These are phyloP conservation scores for Arnoldichthys spilopterus DNA, from an alignment of 2,797 vertebrate species.

Conservation along the genomic window DNA sequence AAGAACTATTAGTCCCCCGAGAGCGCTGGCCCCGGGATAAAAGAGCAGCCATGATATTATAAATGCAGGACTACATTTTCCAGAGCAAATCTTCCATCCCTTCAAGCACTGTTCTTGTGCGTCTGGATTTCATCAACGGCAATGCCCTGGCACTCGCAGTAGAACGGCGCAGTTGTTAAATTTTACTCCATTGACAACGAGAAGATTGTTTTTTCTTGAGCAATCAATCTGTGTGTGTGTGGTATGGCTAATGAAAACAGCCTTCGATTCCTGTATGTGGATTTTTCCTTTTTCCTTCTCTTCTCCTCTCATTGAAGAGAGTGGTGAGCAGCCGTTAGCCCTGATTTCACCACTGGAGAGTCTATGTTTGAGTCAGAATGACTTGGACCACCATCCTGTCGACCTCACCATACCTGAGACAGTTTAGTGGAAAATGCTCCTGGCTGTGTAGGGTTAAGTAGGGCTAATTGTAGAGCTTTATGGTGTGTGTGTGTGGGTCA, in stretches of 20 bases:
- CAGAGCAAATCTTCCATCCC: conserved; percentile 69
- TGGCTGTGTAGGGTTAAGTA: conserved; percentile 59
- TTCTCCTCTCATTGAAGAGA: conserved; percentile 26
- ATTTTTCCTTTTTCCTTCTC: conserved; percentile 20
- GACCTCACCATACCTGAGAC: conserved; percentile 15
- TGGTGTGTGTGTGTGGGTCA: conserved; percentile 49
- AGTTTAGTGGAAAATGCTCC: conserved; percentile 43
- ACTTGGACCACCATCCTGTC: conserved; percentile 25
- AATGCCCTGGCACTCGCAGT: conserved; percentile 32
- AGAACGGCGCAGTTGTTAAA: conserved; percentile 55
- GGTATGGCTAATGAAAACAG: conserved; percentile 58
- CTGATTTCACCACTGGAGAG: conserved; percentile 21
- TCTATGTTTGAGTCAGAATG: conserved; percentile 17
- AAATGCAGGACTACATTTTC: conserved; percentile 72
- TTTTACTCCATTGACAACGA: conserved; percentile 58
- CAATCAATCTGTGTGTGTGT: conserved; percentile 56
- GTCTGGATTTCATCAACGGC: conserved; percentile 71
- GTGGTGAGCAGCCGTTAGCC: conserved; percentile 40
- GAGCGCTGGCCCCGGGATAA: conserved; percentile 68
- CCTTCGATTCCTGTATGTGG: conserved; percentile 39
- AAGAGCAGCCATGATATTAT: conserved; percentile 68
- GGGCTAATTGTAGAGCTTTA: conserved; percentile 64
- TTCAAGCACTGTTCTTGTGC: conserved; percentile 54
- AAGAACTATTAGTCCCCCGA: conserved; percentile 66
- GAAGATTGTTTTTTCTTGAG: conserved; percentile 57